Conservation (phyloP, 2,113 vertebrate species). For the Theropithecus gelada region DNA sequence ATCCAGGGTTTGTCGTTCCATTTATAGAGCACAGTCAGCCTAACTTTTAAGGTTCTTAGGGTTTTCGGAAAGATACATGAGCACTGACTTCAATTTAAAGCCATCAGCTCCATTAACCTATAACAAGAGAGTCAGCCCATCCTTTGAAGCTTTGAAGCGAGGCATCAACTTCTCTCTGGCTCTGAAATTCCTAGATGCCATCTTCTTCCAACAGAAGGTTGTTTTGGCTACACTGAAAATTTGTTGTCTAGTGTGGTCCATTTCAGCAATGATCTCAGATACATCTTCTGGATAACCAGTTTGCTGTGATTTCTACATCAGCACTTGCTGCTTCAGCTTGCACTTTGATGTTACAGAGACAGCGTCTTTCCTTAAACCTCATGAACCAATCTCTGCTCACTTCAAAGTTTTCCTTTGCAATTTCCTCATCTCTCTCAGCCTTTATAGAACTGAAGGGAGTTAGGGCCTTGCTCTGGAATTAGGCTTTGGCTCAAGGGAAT, state of each 20-base stretch:
- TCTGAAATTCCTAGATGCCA: background rate
- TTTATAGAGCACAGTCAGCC: background rate
- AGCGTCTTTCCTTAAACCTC: background rate
- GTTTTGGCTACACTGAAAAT: background rate
- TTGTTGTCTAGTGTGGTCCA: background rate
- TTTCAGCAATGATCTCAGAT: background rate
- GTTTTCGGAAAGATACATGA: background rate
- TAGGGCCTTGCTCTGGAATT: background rate
- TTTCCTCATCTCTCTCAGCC: background rate
- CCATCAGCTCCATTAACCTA: background rate
- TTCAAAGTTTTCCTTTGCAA: background rate
- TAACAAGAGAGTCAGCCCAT: background rate
- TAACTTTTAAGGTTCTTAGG: background rate
- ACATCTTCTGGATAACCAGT: background rate
- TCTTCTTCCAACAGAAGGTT: background rate
- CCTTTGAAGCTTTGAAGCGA: background rate
- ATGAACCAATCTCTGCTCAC: background rate
- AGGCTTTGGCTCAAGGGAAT: background rate
- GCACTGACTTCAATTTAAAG: background rate
- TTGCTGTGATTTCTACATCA: background rate
- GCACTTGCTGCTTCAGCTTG: background rate
- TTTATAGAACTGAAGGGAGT: background rate
- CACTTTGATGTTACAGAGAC: background rate
- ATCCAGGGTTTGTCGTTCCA: background rate
- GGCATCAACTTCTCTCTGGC: background rate